A percentile compares a stretch with the other conserved stretches of the same genome.
Conservation (phyloP, 2,113 vertebrate genomes). For the Phalacrocorax pelagicus region DNA sequence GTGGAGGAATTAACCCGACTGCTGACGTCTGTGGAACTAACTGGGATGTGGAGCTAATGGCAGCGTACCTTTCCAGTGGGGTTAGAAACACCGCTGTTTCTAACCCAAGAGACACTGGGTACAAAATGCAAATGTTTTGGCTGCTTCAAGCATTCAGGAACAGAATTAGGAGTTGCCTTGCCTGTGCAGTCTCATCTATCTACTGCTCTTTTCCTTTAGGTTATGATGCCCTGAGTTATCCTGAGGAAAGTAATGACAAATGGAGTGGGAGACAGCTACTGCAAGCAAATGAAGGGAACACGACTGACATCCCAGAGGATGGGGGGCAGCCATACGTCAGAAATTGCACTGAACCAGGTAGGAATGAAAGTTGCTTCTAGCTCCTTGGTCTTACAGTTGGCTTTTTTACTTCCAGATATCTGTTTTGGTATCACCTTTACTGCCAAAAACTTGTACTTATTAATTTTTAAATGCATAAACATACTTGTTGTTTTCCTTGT, state of each 20-base stretch:
- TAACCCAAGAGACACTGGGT: rapidly evolving
- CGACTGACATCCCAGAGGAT: slow-evolving; percentile 66
- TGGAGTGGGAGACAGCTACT: slow-evolving; percentile 88
- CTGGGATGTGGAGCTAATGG: not conserved
- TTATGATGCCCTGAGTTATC: slow-evolving; percentile 69
- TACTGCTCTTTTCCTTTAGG: slow-evolving; percentile 62
- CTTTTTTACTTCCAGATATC: not conserved
- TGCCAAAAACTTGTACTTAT: not conserved
- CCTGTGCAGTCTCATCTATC: not conserved
- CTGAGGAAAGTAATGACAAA: slow-evolving; percentile 56
- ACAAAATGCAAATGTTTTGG: not conserved
- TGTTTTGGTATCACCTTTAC: not conserved
- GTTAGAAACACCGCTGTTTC: not conserved
- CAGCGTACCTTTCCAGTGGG: not conserved
- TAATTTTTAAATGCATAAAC: not conserved
- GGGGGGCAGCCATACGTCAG: slow-evolving; percentile 60
- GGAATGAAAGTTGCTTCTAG: not conserved
- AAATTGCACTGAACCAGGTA: slow-evolving; percentile 97
- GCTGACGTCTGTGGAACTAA: not conserved
- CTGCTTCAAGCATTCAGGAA: not conserved
- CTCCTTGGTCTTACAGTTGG: not conserved
- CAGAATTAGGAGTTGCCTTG: not conserved
- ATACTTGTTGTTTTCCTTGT: not conserved
- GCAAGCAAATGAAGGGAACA: slow-evolving; percentile 74
- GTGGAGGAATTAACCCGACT: not conserved